phyloP scores from a whole-genome alignment of 2,113 vertebrate genomes.

The Herpetotheres cachinnans region DNA sequence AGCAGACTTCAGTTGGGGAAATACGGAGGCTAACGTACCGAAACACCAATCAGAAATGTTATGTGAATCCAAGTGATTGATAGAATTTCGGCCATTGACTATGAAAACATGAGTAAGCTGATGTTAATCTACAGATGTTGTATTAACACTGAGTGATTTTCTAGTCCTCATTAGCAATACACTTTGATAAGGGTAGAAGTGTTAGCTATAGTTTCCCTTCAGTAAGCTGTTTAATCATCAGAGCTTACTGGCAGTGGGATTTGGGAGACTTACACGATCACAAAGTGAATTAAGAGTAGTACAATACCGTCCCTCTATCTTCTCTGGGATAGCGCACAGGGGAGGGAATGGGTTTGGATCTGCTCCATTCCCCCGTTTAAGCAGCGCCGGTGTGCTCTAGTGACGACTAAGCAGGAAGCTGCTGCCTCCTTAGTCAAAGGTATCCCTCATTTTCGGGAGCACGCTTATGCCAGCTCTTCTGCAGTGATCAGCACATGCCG shows the following conservation, averaged over 20 bases:
- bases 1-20: background rate
- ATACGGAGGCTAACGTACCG: accelerated
- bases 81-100: background rate
- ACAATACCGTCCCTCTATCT: background rate
- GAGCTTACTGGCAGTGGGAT: conserved; percentile 14
- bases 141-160: background rate
- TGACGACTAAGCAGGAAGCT: background rate
- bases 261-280: background rate
- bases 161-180: conserved; percentile 4
- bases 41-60: background rate
- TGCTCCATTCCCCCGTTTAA: background rate
- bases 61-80: background rate
- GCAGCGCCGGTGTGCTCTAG: background rate
- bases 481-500: background rate
- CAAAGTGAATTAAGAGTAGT: conserved; percentile 20
- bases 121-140: conserved; percentile 13
- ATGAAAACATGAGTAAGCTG: background rate
- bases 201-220: conserved; percentile 12
- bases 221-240: conserved; percentile 43
- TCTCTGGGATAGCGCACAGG: background rate
- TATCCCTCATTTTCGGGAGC: background rate
- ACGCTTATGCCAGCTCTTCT: background rate
- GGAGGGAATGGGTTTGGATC: background rate
- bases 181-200: conserved; percentile 14
- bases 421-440: background rate